Percentiles rank a stretch among this genome's conserved stretches.
Evolutionary conservation across 2,888 invertebrate species (phyloP).

Genomic region (Strigamia maritima): DNA sequence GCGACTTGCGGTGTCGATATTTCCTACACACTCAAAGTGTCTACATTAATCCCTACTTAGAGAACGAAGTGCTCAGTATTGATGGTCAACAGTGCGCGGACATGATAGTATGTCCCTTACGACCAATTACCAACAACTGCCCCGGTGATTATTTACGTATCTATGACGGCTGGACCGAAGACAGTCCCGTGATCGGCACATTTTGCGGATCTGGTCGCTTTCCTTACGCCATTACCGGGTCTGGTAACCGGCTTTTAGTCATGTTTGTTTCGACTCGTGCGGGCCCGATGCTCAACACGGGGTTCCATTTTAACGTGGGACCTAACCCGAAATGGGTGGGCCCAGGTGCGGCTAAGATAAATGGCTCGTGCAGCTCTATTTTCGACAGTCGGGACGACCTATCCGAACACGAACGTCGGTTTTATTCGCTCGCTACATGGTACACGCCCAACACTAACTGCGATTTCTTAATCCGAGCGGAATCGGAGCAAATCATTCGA

Average conservation of each 20-base stretch:
- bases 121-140: constrained; percentile 81
- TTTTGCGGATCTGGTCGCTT: constrained; percentile 77
- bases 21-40: constrained; percentile 68
- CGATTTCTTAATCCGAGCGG: constrained; percentile 82
- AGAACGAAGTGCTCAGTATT: constrained; percentile 89
- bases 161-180: constrained; percentile 85
- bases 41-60: constrained; percentile 65
- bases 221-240: constrained; percentile 89
- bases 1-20: constrained; percentile 86
- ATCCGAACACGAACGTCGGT: constrained; percentile 54
- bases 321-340: constrained; percentile 39
- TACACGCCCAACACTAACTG: constrained; percentile 92
- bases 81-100: constrained; percentile 90
- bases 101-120: constrained; percentile 90
- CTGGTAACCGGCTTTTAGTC: constrained; percentile 58
- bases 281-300: constrained; percentile 77
- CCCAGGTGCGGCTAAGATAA: constrained; percentile 59
- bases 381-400: constrained; percentile 40
- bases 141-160: constrained; percentile 85
- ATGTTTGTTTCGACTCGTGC: constrained; percentile 48
- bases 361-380: constrained; percentile 39
- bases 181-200: constrained; percentile 73
- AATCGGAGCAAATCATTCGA: constrained; percentile 79
- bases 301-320: constrained; percentile 91
- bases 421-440: constrained; percentile 88